Conservation (phyloP, 2,113 vertebrate genomes). For the Esox niger region DNA sequence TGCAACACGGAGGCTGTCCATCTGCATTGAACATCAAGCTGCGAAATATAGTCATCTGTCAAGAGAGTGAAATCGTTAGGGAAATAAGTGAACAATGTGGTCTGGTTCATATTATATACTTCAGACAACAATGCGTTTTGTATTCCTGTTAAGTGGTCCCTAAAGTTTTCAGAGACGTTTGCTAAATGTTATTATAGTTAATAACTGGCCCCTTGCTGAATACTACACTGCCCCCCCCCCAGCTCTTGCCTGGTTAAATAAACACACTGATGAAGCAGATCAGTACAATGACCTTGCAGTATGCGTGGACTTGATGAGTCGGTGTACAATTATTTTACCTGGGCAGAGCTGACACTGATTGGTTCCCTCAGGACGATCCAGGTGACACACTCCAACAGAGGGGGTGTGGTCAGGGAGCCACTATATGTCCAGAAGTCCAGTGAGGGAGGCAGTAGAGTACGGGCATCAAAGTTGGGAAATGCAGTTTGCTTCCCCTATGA, state of each 20-base stretch:
- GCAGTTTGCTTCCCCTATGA: conserved; percentile 78
- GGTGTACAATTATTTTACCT: conserved; percentile 66
- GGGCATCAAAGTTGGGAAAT: conserved; percentile 82
- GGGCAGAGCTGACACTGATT: conserved; percentile 82
- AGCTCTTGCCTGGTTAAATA: too few species aligned
- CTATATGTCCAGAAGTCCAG: conserved; percentile 89
- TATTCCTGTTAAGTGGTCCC: too few species aligned
- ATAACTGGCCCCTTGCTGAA: too few species aligned
- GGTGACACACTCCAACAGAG: conserved; percentile 85
- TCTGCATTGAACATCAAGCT: conserved; percentile 79
- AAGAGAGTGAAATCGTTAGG: background rate
- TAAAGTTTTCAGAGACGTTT: too few species aligned
- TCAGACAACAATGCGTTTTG: too few species aligned
- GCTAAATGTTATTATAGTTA: too few species aligned
- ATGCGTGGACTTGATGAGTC: too few species aligned
- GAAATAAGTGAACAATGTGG: background rate
- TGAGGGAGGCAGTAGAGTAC: conserved; percentile 77
- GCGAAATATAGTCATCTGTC: conserved; percentile 82
- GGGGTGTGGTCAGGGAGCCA: conserved; percentile 91
- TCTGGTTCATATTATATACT: too few species aligned
- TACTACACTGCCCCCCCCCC: too few species aligned
- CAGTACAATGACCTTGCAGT: too few species aligned
- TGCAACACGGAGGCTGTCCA: conserved; percentile 74
- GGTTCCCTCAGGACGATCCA: conserved; percentile 90
- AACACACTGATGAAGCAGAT: too few species aligned